These are phyloP conservation scores for Antidorcas marsupialis DNA, from an alignment of 2,113 vertebrate species.

Conservation along the genomic window DNA sequence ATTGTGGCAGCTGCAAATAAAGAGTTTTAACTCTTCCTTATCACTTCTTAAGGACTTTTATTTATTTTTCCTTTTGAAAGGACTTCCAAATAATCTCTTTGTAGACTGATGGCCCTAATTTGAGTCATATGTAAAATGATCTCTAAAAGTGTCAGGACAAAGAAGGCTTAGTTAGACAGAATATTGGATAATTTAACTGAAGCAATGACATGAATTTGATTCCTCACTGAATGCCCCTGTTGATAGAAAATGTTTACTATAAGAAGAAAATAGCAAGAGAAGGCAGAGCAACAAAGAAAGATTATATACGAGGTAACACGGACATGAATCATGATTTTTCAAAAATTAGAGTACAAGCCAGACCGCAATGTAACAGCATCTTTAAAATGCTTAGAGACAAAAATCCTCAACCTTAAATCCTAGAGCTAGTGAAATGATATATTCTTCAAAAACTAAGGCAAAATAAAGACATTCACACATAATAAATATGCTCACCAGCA, in stretches of 20 bases:
- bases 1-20: neutral
- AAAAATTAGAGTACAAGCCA: neutral
- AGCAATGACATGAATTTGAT: conserved; percentile 28
- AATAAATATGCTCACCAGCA: neutral
- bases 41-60: neutral
- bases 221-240: neutral
- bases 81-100: conserved; percentile 30
- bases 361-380: neutral
- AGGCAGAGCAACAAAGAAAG: neutral
- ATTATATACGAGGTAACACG: neutral
- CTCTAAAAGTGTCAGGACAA: conserved; percentile 2
- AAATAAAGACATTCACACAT: neutral
- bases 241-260: conserved; percentile 18
- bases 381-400: neutral
- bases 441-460: neutral
- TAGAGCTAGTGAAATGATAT: neutral
- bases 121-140: conserved; percentile 27
- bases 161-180: neutral
- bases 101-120: conserved; percentile 6
- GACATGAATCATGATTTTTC: neutral
- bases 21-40: conserved; percentile 6
- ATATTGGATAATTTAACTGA: conserved; percentile 49
- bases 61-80: conserved; percentile 45
- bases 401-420: neutral
- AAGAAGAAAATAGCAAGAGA: neutral